Conservation (phyloP, 2,113 vertebrate genomes). For the Murina feae region DNA sequence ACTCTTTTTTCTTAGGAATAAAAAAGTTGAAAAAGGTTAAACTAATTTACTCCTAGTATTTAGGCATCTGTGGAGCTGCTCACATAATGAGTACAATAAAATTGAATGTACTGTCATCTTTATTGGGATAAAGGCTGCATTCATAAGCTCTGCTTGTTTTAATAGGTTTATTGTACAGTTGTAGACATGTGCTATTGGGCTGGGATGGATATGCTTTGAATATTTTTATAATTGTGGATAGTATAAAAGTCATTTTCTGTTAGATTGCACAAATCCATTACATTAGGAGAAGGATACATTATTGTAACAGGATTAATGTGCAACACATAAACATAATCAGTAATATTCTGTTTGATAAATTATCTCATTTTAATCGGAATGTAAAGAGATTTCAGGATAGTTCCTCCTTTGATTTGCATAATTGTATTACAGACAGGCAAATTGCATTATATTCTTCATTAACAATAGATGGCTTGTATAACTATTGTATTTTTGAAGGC, state of each 20-base stretch:
- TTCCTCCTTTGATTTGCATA: constrained; percentile 87
- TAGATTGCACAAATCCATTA: constrained; percentile 99
- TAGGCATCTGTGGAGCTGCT: constrained; percentile 79
- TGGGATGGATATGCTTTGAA: constrained; percentile 86
- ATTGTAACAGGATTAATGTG: constrained; percentile 95
- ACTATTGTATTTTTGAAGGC: constrained; percentile 86
- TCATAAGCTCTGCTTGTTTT: constrained; percentile 84
- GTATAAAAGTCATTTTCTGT: constrained; percentile 99
- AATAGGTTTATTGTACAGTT: constrained; percentile 88
- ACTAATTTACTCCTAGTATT: constrained; percentile 70
- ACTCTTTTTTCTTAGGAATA: not conserved
- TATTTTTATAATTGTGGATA: constrained; percentile 95
- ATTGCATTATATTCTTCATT: constrained; percentile 88
- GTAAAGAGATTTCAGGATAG: constrained; percentile 84
- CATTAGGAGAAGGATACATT: constrained; percentile 89
- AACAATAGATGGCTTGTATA: constrained; percentile 86
- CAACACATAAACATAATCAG: constrained; percentile 87
- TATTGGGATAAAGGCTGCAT: constrained; percentile 82
- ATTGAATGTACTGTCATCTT: constrained; percentile 81
- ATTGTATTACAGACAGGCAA: constrained; percentile 89
- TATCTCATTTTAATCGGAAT: constrained; percentile 92
- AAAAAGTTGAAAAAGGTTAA: constrained; percentile 47
- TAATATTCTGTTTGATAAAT: constrained; percentile 95
- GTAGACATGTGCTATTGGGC: constrained; percentile 87
- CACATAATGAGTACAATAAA: constrained; percentile 79